phyloP scores from a whole-genome alignment of 2,888 invertebrate species.

The Neria commutata region DNA sequence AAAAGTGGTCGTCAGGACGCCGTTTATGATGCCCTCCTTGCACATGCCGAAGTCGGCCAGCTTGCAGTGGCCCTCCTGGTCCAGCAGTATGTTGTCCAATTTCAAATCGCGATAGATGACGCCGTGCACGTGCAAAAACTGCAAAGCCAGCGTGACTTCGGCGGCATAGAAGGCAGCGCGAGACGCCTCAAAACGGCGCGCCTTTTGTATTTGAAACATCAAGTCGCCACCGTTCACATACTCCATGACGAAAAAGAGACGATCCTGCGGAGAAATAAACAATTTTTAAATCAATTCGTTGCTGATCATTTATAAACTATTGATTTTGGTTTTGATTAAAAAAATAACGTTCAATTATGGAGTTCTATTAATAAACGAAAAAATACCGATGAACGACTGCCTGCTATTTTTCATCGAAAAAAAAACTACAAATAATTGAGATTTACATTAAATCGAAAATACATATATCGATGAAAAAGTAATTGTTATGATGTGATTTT shows the following conservation, averaged over 20 bases:
- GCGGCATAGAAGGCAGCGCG: slow-evolving; percentile 95
- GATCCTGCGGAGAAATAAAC: slow-evolving; percentile 66
- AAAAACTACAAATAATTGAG: too few species aligned
- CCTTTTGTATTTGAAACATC: slow-evolving; percentile 99
- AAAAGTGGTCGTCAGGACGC: slow-evolving; percentile 92
- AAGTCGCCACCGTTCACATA: slow-evolving; percentile 98
- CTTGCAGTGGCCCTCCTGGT: slow-evolving; percentile 94
- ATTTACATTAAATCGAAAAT: too few species aligned
- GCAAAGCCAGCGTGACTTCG: slow-evolving; percentile 95
- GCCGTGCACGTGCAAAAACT: slow-evolving; percentile 95
- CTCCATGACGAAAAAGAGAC: slow-evolving; percentile 99
- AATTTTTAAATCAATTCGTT: neutral
- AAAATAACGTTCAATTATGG: neutral
- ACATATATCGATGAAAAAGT: neutral
- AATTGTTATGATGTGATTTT: neutral
- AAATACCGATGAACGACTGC: neutral
- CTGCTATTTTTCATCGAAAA: too few species aligned
- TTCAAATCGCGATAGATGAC: slow-evolving; percentile 99
- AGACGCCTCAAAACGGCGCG: slow-evolving; percentile 96
- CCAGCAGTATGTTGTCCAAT: slow-evolving; percentile 96
- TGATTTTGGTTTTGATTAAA: too few species aligned
- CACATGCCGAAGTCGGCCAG: slow-evolving; percentile 98
- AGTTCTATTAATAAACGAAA: neutral
- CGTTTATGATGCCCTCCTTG: slow-evolving; percentile 74
- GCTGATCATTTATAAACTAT: too few species aligned